phyloP scores from a whole-genome alignment of 2,888 invertebrate species.

The Dione juno region DNA sequence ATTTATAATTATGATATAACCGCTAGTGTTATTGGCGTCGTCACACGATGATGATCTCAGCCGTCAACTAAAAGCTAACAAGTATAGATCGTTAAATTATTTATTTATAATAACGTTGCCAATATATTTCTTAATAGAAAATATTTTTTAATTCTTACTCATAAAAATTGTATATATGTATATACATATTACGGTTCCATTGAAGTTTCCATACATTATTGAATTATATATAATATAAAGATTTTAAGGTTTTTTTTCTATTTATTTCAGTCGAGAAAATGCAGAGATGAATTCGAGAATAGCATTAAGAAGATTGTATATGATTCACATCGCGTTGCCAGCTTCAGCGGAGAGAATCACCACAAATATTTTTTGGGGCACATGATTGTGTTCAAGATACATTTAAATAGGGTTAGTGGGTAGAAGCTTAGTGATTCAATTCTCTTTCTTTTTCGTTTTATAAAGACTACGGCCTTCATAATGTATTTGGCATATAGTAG shows the following conservation, averaged over 20 bases:
- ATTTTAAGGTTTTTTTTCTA: background rate
- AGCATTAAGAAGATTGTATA: slow-evolving; percentile 59
- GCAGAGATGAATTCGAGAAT: slow-evolving; percentile 56
- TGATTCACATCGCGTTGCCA: slow-evolving; percentile 63
- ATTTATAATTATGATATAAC: background rate
- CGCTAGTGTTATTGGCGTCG: background rate
- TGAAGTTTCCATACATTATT: too few species aligned
- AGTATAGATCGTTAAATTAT: slow-evolving; percentile 5
- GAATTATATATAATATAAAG: too few species aligned
- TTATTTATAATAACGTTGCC: slow-evolving; percentile 13
- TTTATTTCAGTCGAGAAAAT: slow-evolving; percentile 57
- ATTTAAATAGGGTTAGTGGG: slow-evolving; percentile 69
- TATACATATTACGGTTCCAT: too few species aligned
- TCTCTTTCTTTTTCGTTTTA: too few species aligned
- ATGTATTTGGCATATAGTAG: too few species aligned
- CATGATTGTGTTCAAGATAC: slow-evolving; percentile 76
- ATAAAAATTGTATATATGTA: too few species aligned
- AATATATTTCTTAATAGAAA: background rate
- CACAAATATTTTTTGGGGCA: slow-evolving; percentile 76
- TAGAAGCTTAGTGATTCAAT: background rate
- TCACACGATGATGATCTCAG: slow-evolving; percentile 5
- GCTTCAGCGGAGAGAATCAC: slow-evolving; percentile 70
- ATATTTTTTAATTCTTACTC: too few species aligned
- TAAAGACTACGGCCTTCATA: too few species aligned
- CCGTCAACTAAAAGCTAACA: background rate